phyloP scores from a whole-genome alignment of 1,140 invertebrate species.

The Pissodes strobi region DNA sequence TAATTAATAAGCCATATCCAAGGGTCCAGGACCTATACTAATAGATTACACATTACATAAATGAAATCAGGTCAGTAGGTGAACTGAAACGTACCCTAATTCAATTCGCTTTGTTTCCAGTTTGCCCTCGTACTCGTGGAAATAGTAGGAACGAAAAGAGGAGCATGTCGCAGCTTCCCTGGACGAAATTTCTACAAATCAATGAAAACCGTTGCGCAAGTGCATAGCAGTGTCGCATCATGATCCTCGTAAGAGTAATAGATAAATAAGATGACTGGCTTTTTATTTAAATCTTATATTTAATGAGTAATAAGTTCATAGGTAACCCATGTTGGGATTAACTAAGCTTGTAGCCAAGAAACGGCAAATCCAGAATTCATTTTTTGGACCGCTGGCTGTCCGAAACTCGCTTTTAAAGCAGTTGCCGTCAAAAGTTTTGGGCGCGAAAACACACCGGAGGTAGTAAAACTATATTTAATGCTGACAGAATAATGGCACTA shows the following conservation, averaged over 20 bases:
- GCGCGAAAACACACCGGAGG: too few species aligned
- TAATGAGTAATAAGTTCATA: too few species aligned
- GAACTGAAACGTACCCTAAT: conserved; percentile 13
- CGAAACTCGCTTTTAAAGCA: background rate
- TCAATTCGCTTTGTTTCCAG: conserved; percentile 15
- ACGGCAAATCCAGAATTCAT: too few species aligned
- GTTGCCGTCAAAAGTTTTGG: background rate
- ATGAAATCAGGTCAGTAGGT: conserved; percentile 24
- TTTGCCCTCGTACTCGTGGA: conserved; percentile 15
- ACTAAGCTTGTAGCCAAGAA: background rate
- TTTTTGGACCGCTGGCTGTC: background rate
- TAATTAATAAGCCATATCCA: conserved; percentile 15
- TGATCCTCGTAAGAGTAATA: conserved; percentile 23
- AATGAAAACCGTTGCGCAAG: conserved; percentile 23
- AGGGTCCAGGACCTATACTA: conserved; percentile 5
- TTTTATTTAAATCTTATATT: conserved; percentile 22
- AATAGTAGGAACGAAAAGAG: conserved; percentile 8
- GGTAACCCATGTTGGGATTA: background rate
- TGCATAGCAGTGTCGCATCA: conserved; percentile 23
- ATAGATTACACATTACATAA: background rate
- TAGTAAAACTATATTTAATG: too few species aligned
- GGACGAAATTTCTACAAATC: conserved; percentile 21
- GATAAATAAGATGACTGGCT: conserved; percentile 22
- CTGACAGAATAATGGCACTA: too few species aligned
- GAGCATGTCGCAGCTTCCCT: conserved; percentile 22